Percentiles rank a stretch among this genome's conserved stretches.
These are phyloP conservation scores for Zygaena filipendulae DNA, from an alignment of 2,888 invertebrate species.

Conservation along the genomic window DNA sequence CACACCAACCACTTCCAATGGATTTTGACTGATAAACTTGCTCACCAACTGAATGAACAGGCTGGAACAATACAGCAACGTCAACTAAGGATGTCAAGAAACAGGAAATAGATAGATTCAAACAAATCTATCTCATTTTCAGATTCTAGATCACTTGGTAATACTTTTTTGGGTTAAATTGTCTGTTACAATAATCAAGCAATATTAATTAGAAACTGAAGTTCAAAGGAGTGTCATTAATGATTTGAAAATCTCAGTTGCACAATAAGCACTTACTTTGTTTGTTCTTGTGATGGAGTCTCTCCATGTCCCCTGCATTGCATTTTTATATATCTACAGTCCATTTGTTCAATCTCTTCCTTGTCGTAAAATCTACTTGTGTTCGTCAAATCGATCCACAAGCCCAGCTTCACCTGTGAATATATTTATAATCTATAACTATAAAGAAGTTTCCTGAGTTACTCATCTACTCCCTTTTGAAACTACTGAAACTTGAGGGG, in stretches of 20 bases:
- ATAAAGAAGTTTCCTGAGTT: too few relatives aligned
- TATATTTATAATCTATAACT: constrained; percentile 3
- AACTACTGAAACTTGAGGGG: too few relatives aligned
- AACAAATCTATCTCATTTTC: background rate
- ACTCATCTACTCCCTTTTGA: too few relatives aligned
- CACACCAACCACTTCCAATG: constrained; percentile 82
- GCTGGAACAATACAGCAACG: constrained; percentile 25
- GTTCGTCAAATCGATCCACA: constrained; percentile 98
- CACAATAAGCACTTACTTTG: too few relatives aligned
- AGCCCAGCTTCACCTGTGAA: constrained; percentile 82
- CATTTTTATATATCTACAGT: constrained; percentile 88
- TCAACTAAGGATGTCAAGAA: constrained; percentile 2
- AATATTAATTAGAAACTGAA: too few relatives aligned
- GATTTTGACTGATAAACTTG: constrained; percentile 82
- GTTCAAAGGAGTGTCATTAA: too few relatives aligned
- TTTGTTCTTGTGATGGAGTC: constrained; percentile 88
- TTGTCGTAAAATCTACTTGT: constrained; percentile 93
- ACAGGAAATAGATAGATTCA: too few relatives aligned
- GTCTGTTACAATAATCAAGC: too few relatives aligned
- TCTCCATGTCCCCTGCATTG: constrained; percentile 93
- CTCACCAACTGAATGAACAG: constrained; percentile 86
- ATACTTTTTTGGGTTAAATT: background rate
- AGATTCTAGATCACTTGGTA: too few relatives aligned
- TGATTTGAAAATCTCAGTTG: too few relatives aligned
- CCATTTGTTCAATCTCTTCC: constrained; percentile 77